Evolutionary conservation across 2,113 vertebrate species (phyloP).

Genomic region (Quiscalus mexicanus): DNA sequence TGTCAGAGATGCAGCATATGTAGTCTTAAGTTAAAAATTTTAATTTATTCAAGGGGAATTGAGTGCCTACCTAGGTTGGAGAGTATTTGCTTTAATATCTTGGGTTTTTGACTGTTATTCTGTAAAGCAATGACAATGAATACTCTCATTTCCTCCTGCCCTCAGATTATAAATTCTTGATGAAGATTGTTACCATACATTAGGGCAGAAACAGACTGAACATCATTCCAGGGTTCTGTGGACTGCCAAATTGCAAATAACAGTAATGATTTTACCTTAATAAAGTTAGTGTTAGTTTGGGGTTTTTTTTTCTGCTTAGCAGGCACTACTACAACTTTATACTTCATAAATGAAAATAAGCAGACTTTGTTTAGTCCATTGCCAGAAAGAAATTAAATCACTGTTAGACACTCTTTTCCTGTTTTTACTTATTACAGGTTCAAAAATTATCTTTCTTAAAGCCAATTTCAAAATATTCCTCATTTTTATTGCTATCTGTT

Average conservation of each 20-base stretch:
- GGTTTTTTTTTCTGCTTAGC: background rate
- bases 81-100: background rate
- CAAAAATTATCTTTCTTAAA: background rate
- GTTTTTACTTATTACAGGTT: background rate
- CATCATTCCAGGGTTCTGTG: background rate
- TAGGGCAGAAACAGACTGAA: background rate
- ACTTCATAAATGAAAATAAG: background rate
- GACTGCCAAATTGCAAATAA: background rate
- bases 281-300: background rate
- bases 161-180: background rate
- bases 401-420: background rate
- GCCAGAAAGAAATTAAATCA: background rate
- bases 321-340: background rate
- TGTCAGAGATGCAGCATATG: background rate
- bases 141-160: background rate
- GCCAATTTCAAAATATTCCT: background rate
- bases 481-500: background rate
- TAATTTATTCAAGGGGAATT: background rate
- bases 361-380: background rate
- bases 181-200: background rate
- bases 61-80: background rate
- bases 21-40: background rate
- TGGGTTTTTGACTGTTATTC: background rate
- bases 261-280: background rate
- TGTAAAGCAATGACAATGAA: background rate